These are phyloP conservation scores for Romanogobio albipinnatus DNA, from an alignment of 2,113 vertebrate genomes.

Conservation along the genomic window DNA sequence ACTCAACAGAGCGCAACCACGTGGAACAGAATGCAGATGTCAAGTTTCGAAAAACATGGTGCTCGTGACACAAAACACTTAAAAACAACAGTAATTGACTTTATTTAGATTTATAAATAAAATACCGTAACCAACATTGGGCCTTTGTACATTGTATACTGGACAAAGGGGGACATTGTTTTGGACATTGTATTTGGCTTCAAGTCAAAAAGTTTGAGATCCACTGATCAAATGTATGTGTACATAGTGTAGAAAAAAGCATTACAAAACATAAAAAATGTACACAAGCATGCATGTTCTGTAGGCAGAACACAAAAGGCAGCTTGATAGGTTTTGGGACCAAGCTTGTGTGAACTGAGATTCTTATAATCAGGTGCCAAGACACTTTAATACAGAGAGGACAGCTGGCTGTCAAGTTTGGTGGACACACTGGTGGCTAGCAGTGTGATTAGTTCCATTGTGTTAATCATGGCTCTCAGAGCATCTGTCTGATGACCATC, in stretches of 20 bases:
- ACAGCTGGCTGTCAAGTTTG: slow-evolving; percentile 45
- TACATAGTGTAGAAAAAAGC: background rate
- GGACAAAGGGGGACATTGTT: too few species aligned
- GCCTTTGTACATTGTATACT: too few species aligned
- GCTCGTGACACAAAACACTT: too few species aligned
- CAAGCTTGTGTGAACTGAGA: background rate
- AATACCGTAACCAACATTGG: too few species aligned
- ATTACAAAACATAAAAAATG: background rate
- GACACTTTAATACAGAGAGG: slow-evolving; percentile 21
- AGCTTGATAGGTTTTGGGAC: background rate
- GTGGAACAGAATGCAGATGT: background rate
- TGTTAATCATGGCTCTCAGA: slow-evolving; percentile 40
- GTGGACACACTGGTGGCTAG: slow-evolving; percentile 39
- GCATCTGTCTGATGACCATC: slow-evolving; percentile 45
- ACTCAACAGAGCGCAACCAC: background rate
- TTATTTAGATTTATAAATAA: too few species aligned
- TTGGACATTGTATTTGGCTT: too few species aligned
- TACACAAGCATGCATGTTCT: background rate
- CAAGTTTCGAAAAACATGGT: slow-evolving; percentile 8
- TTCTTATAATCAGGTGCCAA: background rate
- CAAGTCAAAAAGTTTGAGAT: background rate
- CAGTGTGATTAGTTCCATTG: slow-evolving; percentile 42
- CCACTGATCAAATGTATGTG: background rate
- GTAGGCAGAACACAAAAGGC: background rate
- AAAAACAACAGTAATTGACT: background rate